Base-by-base conservation (phyloP, 2,888 invertebrate species). In the Yponomeuta plumbellus region DNA sequence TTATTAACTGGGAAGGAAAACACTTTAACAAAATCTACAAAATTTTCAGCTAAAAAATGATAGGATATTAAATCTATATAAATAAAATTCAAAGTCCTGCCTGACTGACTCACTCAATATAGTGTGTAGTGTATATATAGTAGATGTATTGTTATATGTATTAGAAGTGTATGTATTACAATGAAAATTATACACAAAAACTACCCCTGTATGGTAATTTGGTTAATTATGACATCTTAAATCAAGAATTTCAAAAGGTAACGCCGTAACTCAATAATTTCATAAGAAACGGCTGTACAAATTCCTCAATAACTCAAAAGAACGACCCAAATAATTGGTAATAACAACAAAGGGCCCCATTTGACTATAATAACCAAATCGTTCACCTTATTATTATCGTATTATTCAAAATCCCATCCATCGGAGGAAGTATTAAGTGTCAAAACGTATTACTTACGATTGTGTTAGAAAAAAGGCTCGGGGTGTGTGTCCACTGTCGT, bases 221-320 rank as follows among this genome's bases (percentile, higher is more conserved):
- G 64, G 85, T 88, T 89, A 89, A 89, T 89, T 89, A 89, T 85
- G 89, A 89, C 75, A 78, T 89, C 86, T 76, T 89, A 84, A 80
- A 88, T 89, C 88, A 89, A 82, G 77, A 75, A 17, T 6, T 52
- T 52, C 4, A 1, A 52, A 52, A 52, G 44, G 5, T 17, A 52
- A 52, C 44, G 44, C 0, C 71, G 66, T 58, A 58, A 72, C 71
- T 79, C 76, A 67, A 71, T 72, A 68, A 64, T 75, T 79, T 79
- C 78, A 75, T 76, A 76, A 52, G 17, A 52, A 52, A 52, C 13
- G 0, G 17, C 8, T 13, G 13, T 17, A 76, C 76, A 77, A 71
- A 72, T 69, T 17, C 17, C 0, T 69, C 70, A 70, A 83, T 86
- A 85, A 83, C 76, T 85, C 84, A 83, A 75, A 80, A 73, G 76